Conservation (phyloP, 35 echinoderm and acorn worm species). For the Strongylocentrotus purpuratus region DNA sequence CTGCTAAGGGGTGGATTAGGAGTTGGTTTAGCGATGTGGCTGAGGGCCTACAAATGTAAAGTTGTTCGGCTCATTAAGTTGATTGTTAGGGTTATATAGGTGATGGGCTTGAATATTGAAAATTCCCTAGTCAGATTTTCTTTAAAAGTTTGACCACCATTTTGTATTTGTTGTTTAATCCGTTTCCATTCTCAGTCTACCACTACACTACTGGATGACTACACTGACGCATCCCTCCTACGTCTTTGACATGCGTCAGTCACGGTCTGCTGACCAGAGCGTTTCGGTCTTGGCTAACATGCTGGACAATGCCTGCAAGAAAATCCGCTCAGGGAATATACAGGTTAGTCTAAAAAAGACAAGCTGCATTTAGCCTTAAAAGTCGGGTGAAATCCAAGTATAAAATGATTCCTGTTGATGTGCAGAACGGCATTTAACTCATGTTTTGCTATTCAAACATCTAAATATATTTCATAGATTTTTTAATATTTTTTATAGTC, state of each 20-base stretch:
- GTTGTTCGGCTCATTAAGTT: too few species aligned
- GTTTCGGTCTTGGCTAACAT: constrained; percentile 35
- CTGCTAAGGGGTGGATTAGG: too few species aligned
- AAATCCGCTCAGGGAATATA: background rate
- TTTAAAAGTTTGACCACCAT: too few species aligned
- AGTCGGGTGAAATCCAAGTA: background rate
- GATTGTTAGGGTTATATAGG: too few species aligned
- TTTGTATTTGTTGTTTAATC: background rate
- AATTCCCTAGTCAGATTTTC: too few species aligned
- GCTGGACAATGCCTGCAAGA: constrained; percentile 43
- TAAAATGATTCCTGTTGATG: background rate
- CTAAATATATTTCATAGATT: background rate
- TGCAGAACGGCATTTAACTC: too few species aligned
- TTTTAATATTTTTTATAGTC: background rate
- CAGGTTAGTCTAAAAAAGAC: background rate
- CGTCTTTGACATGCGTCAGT: constrained; percentile 51
- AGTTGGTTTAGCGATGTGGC: too few species aligned
- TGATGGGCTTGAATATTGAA: too few species aligned
- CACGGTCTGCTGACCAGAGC: constrained; percentile 15
- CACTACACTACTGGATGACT: constrained; percentile 39
- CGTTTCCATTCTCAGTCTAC: constrained; percentile 17
- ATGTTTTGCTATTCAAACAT: too few species aligned
- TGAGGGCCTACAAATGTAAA: too few species aligned
- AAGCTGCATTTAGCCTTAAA: background rate
- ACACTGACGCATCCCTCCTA: constrained; percentile 20